Evolutionary conservation across 2,888 invertebrate species (phyloP), one percentile per base, ranked within the genome.

Genomic region (Eristalinus sepulchralis): DNA sequence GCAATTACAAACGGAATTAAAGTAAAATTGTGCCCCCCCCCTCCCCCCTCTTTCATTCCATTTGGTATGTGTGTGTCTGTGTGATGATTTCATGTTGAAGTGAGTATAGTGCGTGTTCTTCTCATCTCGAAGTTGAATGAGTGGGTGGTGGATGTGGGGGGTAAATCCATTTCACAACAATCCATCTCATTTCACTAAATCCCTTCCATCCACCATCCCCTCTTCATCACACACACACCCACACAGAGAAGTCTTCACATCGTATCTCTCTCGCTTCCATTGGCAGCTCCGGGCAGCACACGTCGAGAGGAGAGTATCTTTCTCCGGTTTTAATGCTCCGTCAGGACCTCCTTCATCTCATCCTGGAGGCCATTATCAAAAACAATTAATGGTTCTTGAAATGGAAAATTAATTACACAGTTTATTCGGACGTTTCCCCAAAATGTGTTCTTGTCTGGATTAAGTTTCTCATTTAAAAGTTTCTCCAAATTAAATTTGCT

Each of bases 401-500:
- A 89, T 89, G 89, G 89, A 89, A 89, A 89, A 89, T 89, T 89
- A 89, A 89, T 89, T 89, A 89, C 88, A 88, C 89, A 88, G 89
- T 89, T 89, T 89, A 89, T 89, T 89, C 88, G 89, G 89, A 89
- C 89, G 89, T 89, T 89, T 89, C 78, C 84, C 88, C 88, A 89
- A 89, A 88, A 88, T 89, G 88, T 88, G 84, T 88, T 89, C 89
- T 89, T 88, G 89, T 89, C 89, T 88, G 89, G 89, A 89, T 89
- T 89, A 89, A 89, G 89, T 89, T 89, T 89, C 88, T 88, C 89
- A 89, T 89, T 89, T 88, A 89, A 89, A 89, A 89, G 89, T 89
- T 89, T 88, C 89, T 89, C 84, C 86, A 89, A 89, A 89, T 88
- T 89, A 89, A 89, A 89, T 89, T 89, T 89, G 89, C 88, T 89